Conservation (phyloP, 2,113 vertebrate genomes). For the Hippoglossus stenolepis region DNA sequence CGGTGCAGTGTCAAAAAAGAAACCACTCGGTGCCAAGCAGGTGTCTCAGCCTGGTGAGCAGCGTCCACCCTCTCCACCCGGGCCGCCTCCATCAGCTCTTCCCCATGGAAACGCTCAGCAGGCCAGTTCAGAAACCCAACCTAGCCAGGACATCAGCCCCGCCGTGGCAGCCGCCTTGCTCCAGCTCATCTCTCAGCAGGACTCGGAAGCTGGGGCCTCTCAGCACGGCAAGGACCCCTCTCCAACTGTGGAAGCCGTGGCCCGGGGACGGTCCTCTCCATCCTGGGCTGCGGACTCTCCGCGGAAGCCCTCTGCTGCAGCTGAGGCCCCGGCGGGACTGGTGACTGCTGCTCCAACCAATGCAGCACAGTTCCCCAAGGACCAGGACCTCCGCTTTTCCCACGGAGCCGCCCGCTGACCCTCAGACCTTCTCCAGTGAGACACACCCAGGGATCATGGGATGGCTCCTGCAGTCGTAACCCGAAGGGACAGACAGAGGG, state of each 20-base stretch:
- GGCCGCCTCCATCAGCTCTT: slow-evolving; percentile 76
- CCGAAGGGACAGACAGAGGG: slow-evolving; percentile 44
- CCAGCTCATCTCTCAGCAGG: slow-evolving; percentile 93
- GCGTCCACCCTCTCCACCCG: slow-evolving; percentile 88
- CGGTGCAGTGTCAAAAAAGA: slow-evolving; percentile 62
- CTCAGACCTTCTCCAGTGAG: slow-evolving; percentile 58
- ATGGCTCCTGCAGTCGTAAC: slow-evolving; percentile 76
- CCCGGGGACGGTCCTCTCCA: slow-evolving; percentile 44
- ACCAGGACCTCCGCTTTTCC: slow-evolving; percentile 96
- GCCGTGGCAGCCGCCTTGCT: slow-evolving; percentile 92
- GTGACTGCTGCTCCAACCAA: slow-evolving; percentile 41
- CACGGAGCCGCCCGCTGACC: slow-evolving; percentile 84
- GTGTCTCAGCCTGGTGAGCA: slow-evolving; percentile 86
- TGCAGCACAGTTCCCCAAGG: slow-evolving; percentile 89
- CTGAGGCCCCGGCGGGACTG: slow-evolving; percentile 55
- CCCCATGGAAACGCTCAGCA: slow-evolving; percentile 60
- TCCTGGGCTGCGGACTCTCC: slow-evolving; percentile 64
- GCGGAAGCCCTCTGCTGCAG: slow-evolving; percentile 53
- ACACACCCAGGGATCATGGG: slow-evolving; percentile 61
- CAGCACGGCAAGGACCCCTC: slow-evolving; percentile 73
- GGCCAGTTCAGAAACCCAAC: slow-evolving; percentile 39
- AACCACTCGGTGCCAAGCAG: slow-evolving; percentile 58
- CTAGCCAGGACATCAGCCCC: slow-evolving; percentile 86
- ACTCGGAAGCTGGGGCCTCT: slow-evolving; percentile 79
- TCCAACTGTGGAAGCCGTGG: slow-evolving; percentile 46